A percentile compares a stretch with the other conserved stretches of the same genome.
Conservation (phyloP, 2,797 vertebrate genomes). For the Enteromius anoplus region DNA sequence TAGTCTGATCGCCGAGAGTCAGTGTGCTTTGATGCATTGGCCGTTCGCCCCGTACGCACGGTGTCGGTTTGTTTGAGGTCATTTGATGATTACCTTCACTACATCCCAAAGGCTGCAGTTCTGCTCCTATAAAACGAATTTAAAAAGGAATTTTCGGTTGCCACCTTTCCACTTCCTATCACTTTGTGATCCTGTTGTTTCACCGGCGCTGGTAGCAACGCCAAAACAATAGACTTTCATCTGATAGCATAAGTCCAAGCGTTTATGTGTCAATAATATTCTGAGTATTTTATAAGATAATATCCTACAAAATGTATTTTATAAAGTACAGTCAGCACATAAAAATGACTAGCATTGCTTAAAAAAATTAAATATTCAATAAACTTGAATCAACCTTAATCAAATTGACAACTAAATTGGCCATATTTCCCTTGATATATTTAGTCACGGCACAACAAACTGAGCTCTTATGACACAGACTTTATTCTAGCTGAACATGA, state of each 20-base stretch:
- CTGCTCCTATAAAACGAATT: neutral
- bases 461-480: neutral
- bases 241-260: neutral
- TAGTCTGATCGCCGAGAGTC: conserved; percentile 48
- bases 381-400: neutral
- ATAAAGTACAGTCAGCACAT: neutral
- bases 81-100: neutral
- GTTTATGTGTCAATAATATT: neutral
- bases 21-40: conserved; percentile 64
- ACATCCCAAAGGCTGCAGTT: neutral
- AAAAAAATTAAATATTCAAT: neutral
- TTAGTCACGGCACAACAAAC: neutral
- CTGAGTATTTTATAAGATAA: neutral
- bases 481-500: neutral
- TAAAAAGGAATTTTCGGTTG: neutral
- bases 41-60: conserved; percentile 4
- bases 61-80: neutral
- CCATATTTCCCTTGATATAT: neutral
- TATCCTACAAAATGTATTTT: neutral
- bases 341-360: neutral
- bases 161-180: neutral
- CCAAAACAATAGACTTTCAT: conserved; percentile 4
- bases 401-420: neutral
- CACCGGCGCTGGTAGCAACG: conserved; percentile 22
- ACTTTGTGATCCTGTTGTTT: neutral